Percentiles rank a stretch among this genome's conserved stretches.
These are phyloP conservation scores for Lepidocyrtoides sp. DNA, from an alignment of 2,888 invertebrate species.

Conservation along the genomic window DNA sequence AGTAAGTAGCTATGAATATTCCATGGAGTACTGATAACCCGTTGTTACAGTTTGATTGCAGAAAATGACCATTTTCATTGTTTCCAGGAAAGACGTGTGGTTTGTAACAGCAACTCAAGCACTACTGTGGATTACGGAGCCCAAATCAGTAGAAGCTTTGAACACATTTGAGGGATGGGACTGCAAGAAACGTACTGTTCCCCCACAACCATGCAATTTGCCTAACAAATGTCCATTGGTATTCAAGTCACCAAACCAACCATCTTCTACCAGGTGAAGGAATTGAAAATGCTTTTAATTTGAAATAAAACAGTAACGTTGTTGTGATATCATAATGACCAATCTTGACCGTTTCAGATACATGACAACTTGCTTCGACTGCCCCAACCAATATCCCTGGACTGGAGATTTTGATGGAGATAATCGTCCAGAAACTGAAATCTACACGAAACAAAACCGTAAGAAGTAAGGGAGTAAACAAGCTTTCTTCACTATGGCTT, in stretches of 20 bases:
- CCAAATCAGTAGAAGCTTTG: conserved; percentile 90
- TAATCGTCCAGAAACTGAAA: conserved; percentile 82
- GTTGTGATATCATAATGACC: too few species aligned
- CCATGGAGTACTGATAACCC: too few species aligned
- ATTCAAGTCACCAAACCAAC: conserved; percentile 91
- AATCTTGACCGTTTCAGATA: conserved; percentile 88
- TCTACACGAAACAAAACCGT: conserved; percentile 85
- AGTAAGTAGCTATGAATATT: conserved; percentile 88
- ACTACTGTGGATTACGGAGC: conserved; percentile 96
- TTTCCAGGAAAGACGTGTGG: conserved; percentile 92
- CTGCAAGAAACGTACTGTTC: conserved; percentile 91
- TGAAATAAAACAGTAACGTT: background rate
- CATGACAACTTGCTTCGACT: conserved; percentile 95
- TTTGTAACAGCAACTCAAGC: conserved; percentile 95
- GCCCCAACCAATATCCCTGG: conserved; percentile 96
- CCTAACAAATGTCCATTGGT: conserved; percentile 94
- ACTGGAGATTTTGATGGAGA: conserved; percentile 85
- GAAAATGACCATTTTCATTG: background rate
- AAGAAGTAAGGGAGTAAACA: conserved; percentile 75
- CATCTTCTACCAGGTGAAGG: conserved; percentile 83
- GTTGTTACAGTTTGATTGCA: too few species aligned
- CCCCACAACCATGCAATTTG: conserved; percentile 92
- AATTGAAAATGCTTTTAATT: background rate
- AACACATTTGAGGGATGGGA: conserved; percentile 93
- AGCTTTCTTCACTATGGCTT: background rate